Conservation (phyloP, 2,113 vertebrate species). For the Gadus macrocephalus region DNA sequence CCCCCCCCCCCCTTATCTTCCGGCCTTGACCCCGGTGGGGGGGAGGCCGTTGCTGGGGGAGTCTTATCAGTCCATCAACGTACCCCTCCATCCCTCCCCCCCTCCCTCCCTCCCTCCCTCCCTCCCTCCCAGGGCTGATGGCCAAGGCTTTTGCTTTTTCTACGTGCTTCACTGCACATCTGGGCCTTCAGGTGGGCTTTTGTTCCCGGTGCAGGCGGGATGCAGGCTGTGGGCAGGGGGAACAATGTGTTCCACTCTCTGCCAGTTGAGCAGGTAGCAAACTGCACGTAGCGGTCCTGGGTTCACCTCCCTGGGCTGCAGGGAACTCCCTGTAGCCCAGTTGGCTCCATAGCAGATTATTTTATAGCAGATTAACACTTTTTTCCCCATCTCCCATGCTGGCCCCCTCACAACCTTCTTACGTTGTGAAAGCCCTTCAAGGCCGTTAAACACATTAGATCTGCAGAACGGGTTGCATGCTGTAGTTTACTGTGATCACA, state of each 20-base stretch:
- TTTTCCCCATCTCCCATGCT: too few species aligned
- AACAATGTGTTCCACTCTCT: slow-evolving; percentile 59
- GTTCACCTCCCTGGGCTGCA: slow-evolving; percentile 34
- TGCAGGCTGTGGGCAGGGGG: slow-evolving; percentile 64
- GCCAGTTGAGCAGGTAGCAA: slow-evolving; percentile 58
- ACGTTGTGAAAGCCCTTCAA: too few species aligned
- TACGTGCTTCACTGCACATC: slow-evolving; percentile 30
- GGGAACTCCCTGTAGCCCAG: slow-evolving; percentile 41
- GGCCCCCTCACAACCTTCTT: too few species aligned
- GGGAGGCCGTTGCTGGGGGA: slow-evolving; percentile 57
- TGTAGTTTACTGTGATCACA: too few species aligned
- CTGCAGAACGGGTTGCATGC: too few species aligned
- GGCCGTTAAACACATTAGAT: too few species aligned
- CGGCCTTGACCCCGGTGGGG: slow-evolving; percentile 60
- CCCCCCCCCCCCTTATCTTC: slow-evolving; percentile 51
- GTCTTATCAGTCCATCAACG: slow-evolving; percentile 60
- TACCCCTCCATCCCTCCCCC: slow-evolving; percentile 12
- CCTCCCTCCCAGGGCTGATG: slow-evolving; percentile 17
- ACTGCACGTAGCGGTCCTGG: slow-evolving; percentile 65
- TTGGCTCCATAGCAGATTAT: slow-evolving; percentile 2
- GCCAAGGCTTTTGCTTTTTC: slow-evolving; percentile 16
- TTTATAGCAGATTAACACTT: not conserved
- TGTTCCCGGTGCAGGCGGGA: slow-evolving; percentile 54
- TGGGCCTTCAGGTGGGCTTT: slow-evolving; percentile 53
- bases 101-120: not conserved